Evolutionary conservation across 1,140 invertebrate genomes (phyloP).

Genomic region (Zaprionus nigranus): DNA sequence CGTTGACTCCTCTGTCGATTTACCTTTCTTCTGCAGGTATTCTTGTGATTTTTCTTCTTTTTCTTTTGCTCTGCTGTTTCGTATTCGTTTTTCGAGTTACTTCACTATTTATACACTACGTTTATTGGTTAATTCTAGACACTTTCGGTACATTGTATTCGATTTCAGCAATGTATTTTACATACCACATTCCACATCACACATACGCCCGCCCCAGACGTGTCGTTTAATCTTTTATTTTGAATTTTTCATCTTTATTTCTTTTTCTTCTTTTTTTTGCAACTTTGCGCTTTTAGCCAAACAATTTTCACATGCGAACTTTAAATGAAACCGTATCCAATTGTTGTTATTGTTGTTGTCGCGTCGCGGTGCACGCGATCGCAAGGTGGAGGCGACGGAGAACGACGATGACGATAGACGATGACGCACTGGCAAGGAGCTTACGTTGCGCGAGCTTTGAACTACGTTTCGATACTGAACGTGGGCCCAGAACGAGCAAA

Average conservation of each 20-base stretch:
- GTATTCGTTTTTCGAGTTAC: conserved; percentile 36
- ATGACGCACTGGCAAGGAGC: conserved; percentile 39
- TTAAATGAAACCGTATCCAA: conserved; percentile 70
- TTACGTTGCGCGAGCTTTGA: conserved; percentile 64
- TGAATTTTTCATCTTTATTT: conserved; percentile 17
- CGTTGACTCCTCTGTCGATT: no score
- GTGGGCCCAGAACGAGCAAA: conserved; percentile 40
- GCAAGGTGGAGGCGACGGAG: conserved; percentile 28
- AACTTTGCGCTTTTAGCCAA: conserved; percentile 43
- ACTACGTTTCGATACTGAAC: conserved; percentile 64
- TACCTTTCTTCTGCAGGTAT: conserved; percentile 8
- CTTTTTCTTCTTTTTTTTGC: conserved; percentile 31
- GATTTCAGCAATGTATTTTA: conserved; percentile 30
- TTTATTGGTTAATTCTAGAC: background rate
- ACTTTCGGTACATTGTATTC: background rate
- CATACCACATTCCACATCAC: conserved; percentile 42
- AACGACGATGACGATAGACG: conserved; percentile 17
- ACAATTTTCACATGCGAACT: conserved; percentile 36
- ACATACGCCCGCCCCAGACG: conserved; percentile 45
- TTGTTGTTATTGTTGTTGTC: conserved; percentile 26
- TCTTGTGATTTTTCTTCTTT: conserved; percentile 24
- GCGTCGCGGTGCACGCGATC: conserved; percentile 37
- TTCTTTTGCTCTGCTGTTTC: conserved; percentile 35
- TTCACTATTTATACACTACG: background rate
- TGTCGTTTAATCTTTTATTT: conserved; percentile 23